Evolutionary conservation across 2,888 invertebrate species (phyloP).

Genomic region (Sarcophaga subvicina): DNA sequence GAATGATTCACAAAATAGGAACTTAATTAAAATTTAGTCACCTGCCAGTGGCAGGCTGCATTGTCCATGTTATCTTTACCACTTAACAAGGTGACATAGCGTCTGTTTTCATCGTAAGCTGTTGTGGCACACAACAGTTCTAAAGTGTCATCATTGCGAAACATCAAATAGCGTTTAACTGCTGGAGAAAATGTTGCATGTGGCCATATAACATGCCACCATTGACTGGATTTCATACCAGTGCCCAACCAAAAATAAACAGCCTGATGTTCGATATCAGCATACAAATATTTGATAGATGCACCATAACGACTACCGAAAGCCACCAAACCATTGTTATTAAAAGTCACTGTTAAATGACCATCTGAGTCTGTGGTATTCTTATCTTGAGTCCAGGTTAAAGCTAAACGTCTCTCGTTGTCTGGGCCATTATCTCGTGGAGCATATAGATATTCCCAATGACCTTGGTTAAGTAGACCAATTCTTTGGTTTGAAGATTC

Average conservation of each 20-base stretch:
- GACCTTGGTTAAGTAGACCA: conserved; percentile 58
- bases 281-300: conserved; percentile 50
- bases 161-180: not conserved
- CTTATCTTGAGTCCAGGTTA: conserved; percentile 67
- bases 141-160: conserved; percentile 36
- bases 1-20: not conserved
- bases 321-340: conserved; percentile 43
- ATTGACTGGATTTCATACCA: conserved; percentile 43
- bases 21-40: conserved; percentile 24
- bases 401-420: conserved; percentile 53
- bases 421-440: conserved; percentile 69
- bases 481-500: not conserved
- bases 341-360: conserved; percentile 30
- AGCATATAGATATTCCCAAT: conserved; percentile 69
- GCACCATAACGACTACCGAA: conserved; percentile 58
- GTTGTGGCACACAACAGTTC: conserved; percentile 50
- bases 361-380: conserved; percentile 69
- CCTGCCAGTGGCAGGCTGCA: conserved; percentile 34
- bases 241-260: conserved; percentile 66
- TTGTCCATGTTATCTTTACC: conserved; percentile 7
- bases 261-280: conserved; percentile 46
- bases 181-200: not conserved
- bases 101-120: conserved; percentile 61
- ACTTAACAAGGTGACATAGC: conserved; percentile 48
- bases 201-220: conserved; percentile 61